phyloP scores from a whole-genome alignment of 2,113 vertebrate species.

The Heptranchias perlo region DNA sequence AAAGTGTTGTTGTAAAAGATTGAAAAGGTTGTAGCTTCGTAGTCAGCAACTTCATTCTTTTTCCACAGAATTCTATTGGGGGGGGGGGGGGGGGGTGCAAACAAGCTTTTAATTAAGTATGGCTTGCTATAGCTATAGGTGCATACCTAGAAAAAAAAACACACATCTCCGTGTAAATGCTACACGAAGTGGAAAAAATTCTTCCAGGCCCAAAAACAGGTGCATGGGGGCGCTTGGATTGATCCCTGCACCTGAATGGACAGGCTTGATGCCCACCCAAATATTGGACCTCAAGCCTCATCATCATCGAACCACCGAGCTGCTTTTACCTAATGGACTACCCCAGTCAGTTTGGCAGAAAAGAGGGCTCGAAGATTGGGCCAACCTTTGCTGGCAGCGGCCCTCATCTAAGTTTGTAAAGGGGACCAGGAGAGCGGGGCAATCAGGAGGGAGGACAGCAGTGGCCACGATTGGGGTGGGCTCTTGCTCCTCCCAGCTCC shows the following conservation, averaged over 20 bases:
- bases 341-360: background rate
- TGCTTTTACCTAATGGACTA: background rate
- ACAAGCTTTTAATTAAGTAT: background rate
- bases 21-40: conserved; percentile 96
- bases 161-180: background rate
- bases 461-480: background rate
- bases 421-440: background rate
- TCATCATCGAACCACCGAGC: background rate
- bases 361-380: background rate
- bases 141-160: background rate
- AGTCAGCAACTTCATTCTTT: conserved; percentile 97
- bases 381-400: no score
- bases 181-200: background rate
- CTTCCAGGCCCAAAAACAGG: background rate
- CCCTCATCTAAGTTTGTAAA: background rate
- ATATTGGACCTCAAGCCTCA: background rate
- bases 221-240: background rate
- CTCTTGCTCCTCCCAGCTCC: background rate
- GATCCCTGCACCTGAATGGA: background rate
- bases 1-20: conserved; percentile 99
- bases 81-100: background rate
- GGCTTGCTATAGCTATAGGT: background rate
- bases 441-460: background rate
- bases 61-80: conserved; percentile 89
- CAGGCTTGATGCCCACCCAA: background rate